Evolutionary conservation across 1,140 invertebrate genomes (phyloP).

Genomic region (Lordiphosa clarofinis): DNA sequence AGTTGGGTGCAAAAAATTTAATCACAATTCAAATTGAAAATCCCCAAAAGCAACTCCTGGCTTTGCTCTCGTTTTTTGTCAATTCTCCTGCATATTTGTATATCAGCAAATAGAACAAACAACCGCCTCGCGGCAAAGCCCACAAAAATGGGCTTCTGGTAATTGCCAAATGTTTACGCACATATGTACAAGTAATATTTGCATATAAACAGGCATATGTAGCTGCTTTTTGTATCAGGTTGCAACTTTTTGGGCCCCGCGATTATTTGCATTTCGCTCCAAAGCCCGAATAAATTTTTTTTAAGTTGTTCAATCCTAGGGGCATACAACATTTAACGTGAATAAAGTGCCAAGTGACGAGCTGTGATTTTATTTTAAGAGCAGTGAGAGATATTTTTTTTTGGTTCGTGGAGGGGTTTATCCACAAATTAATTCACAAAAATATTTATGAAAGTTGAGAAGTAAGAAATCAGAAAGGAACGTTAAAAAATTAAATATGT

Average conservation of each 20-base stretch:
- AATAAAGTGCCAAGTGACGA: constrained; percentile 24
- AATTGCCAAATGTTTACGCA: constrained; percentile 76
- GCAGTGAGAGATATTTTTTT: constrained; percentile 13
- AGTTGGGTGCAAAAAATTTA: constrained; percentile 61
- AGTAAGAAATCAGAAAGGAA: too few species aligned
- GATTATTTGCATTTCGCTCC: constrained; percentile 63
- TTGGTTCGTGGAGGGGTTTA: constrained; percentile 1
- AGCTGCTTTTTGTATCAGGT: constrained; percentile 60
- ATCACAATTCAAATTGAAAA: constrained; percentile 76
- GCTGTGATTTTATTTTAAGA: constrained; percentile 35
- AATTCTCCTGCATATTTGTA: constrained; percentile 34
- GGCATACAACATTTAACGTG: constrained; percentile 17
- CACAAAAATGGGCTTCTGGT: constrained; percentile 41
- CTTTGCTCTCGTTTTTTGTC: constrained; percentile 20
- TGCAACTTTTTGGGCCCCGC: constrained; percentile 34
- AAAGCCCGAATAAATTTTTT: constrained; percentile 33
- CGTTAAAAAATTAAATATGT: too few species aligned
- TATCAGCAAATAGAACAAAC: constrained; percentile 64
- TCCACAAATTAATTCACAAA: too few species aligned
- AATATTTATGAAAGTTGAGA: too few species aligned
- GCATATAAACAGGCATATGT: constrained; percentile 74
- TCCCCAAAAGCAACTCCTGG: constrained; percentile 32
- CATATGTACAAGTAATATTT: constrained; percentile 70
- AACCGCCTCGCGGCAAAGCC: constrained; percentile 21
- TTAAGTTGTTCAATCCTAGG: constrained; percentile 21